Conservation (phyloP, 2,888 invertebrate species). For the Trisateles emortualis region DNA sequence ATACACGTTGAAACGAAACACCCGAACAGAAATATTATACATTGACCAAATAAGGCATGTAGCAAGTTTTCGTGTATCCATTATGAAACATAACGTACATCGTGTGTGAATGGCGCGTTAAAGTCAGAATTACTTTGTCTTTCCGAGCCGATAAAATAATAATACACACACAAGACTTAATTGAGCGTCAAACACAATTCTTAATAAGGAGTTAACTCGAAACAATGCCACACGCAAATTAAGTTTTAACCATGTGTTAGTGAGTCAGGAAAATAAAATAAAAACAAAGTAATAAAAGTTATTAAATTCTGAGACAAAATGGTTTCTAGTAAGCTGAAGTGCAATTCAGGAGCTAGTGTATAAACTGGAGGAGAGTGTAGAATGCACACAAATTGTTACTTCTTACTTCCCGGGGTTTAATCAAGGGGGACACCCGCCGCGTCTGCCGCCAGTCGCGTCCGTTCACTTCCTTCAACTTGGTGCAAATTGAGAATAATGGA, state of each 20-base stretch:
- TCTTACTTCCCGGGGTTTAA: constrained; percentile 81
- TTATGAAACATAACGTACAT: no score
- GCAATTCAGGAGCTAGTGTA: constrained; percentile 62
- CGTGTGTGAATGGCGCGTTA: no score
- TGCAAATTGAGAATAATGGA: constrained; percentile 86
- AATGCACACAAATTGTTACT: constrained; percentile 82
- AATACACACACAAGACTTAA: no score
- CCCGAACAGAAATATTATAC: background rate
- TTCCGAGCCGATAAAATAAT: no score
- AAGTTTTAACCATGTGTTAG: no score
- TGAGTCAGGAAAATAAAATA: no score
- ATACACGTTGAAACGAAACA: background rate
- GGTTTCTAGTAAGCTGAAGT: constrained; percentile 57
- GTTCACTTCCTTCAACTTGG: constrained; percentile 71
- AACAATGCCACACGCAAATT: no score
- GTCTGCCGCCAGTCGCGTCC: constrained; percentile 60
- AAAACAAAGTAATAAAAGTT: constrained; percentile 46
- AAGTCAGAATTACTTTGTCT: background rate
- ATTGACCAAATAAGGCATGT: no score
- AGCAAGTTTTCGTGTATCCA: no score
- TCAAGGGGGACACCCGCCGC: constrained; percentile 86
- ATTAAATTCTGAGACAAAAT: constrained; percentile 40
- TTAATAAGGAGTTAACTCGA: no score
- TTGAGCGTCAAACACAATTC: no score
- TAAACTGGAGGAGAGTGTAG: constrained; percentile 58